Base-by-base conservation (phyloP, 2,888 invertebrate species). In the Oxystoma pomonae region DNA sequence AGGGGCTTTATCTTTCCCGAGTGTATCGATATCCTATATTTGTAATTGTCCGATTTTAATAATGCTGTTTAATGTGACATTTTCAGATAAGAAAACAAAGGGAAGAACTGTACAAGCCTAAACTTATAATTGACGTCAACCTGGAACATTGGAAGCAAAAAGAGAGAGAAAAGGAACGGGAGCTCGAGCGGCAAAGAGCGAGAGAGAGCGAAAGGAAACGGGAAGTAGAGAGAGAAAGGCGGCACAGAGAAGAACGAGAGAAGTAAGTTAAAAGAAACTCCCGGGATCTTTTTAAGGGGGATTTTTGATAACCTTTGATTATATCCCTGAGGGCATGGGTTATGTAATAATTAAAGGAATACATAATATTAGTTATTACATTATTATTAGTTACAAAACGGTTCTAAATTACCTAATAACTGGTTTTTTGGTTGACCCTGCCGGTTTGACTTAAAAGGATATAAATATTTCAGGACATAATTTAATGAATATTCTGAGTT, bases 191-290 rank as follows among this genome's bases (percentile, higher is more conserved):
- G 68, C 78, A 79, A 57, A 72, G 73, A 35, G 78, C 78, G 68
- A 88, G 91, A 73, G 90, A 93, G 75, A 89, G 92, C 73, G 96
- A 96, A 77, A 85, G 93, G 66, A 90, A 91, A 77, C 86, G 91
- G 64, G 98, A 99, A 82, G 94, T 95, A 1, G 92, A 94, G 81
- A 77, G 86, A 62, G 81, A 83, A 71, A 72, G 77, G 65, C 73
- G 82, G 62, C 79, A 78, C 65, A 70, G 77, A 64, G 79, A 80
- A 71, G 80, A 80, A 72, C 68, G 79, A 60, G 78, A 80, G 70
- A 77, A 78, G 76, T 78, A 71, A 64, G 68, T 67, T 21, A 58
- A 62, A 12, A n/a, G n/a, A n/a, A n/a, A n/a, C n/a, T n/a, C n/a
- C n/a, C n/a, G n/a, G n/a, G n/a, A n/a, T n/a, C n/a, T n/a, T n/a